phyloP scores from a whole-genome alignment of 2,113 vertebrate genomes.

The Indicator maculatus region DNA sequence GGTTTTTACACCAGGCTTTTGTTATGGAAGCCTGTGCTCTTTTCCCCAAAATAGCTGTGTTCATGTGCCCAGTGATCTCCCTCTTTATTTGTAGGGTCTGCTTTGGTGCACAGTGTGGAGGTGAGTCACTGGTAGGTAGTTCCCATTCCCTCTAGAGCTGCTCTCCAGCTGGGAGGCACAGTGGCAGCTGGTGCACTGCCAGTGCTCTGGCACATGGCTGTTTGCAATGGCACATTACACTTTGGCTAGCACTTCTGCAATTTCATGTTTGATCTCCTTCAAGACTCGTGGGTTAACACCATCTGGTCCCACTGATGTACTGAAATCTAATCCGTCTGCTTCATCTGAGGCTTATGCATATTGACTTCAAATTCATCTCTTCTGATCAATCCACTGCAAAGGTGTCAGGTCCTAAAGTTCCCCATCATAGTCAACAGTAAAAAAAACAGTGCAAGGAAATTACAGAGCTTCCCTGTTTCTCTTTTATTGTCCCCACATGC shows the following conservation, averaged over 20 bases:
- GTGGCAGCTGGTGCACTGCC: neutral
- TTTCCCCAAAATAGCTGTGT: rapidly evolving
- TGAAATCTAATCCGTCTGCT: neutral
- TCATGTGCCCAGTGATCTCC: neutral
- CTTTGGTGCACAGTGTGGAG: too few species aligned
- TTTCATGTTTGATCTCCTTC: rapidly evolving
- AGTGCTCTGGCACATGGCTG: rapidly evolving
- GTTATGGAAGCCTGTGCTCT: neutral
- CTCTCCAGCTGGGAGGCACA: rapidly evolving
- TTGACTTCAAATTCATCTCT: neutral
- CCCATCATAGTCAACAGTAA: neutral
- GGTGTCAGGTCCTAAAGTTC: neutral
- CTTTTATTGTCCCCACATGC: neutral
- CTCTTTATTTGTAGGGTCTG: neutral
- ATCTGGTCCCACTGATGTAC: neutral
- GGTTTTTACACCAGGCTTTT: neutral
- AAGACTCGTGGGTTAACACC: neutral
- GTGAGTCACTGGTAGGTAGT: rapidly evolving
- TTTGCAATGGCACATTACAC: neutral
- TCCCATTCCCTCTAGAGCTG: rapidly evolving
- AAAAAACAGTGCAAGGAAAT: neutral
- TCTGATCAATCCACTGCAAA: neutral
- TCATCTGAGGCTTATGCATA: neutral
- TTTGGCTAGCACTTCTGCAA: neutral
- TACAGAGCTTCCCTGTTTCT: neutral